Conservation (phyloP, 2,888 invertebrate genomes). For the Tridacna gigas region DNA sequence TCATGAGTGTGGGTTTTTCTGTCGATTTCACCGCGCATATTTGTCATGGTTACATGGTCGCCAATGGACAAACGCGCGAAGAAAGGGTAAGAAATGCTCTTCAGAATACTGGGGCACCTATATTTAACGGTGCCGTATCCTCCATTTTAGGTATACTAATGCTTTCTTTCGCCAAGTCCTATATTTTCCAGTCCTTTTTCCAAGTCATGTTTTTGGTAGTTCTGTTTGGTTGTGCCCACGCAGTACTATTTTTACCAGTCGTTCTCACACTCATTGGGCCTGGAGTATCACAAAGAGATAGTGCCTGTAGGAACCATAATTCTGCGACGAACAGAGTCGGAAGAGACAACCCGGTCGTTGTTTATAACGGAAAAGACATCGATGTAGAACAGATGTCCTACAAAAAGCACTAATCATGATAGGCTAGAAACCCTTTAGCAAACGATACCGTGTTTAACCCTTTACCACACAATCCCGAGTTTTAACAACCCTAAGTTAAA, state of each 20-base stretch:
- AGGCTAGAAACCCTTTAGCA: no score
- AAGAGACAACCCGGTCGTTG: neutral
- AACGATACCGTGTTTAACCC: no score
- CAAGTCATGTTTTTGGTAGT: conserved; percentile 74
- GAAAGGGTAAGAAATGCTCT: conserved; percentile 62
- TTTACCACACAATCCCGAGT: no score
- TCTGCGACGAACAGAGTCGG: neutral
- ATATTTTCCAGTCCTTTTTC: conserved; percentile 74
- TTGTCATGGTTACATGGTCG: conserved; percentile 71
- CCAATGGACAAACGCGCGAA: conserved; percentile 43
- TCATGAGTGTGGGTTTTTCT: conserved; percentile 81
- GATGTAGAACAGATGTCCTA: neutral
- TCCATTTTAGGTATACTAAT: conserved; percentile 71
- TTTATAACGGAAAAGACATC: neutral
- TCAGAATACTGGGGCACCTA: conserved; percentile 68
- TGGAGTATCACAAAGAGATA: neutral
- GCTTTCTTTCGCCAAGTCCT: conserved; percentile 68
- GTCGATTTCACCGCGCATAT: conserved; percentile 78
- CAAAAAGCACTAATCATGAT: neutral
- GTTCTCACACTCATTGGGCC: conserved; percentile 64
- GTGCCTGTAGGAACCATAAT: neutral
- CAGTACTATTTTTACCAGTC: conserved; percentile 71
- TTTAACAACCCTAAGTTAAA: no score
- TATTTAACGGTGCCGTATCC: conserved; percentile 74
- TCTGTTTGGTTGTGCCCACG: conserved; percentile 69